Evolutionary conservation across 2,797 vertebrate genomes (phyloP).

Genomic region (Oreochromis mossambicus): DNA sequence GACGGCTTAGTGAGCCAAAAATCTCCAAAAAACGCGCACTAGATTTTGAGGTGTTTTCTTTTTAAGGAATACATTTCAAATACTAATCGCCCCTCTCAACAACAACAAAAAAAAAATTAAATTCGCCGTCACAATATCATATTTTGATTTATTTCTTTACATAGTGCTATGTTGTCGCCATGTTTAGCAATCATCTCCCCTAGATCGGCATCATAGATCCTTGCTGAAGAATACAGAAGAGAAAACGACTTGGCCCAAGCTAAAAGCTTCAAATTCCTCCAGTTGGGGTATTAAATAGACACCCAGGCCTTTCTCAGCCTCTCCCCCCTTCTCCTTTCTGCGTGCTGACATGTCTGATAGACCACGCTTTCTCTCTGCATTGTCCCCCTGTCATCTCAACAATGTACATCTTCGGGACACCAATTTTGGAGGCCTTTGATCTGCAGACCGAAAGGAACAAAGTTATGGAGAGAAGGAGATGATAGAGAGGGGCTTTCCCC

Average conservation of each 20-base stretch:
- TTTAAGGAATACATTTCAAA: neutral
- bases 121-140: neutral
- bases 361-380: conserved; percentile 82
- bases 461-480: conserved; percentile 77
- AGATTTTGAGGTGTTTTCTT: neutral
- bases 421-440: conserved; percentile 87
- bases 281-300: conserved; percentile 67
- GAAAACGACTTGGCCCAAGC: conserved; percentile 28
- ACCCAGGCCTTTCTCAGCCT: conserved; percentile 56
- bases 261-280: conserved; percentile 61
- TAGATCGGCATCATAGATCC: conserved; percentile 13
- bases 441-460: conserved; percentile 87
- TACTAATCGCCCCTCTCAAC: neutral
- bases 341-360: conserved; percentile 85
- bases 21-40: neutral
- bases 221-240: conserved; percentile 1
- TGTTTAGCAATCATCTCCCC: conserved; percentile 17
- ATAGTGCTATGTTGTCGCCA: neutral
- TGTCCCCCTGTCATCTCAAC: conserved; percentile 87
- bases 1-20: neutral
- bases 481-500: conserved; percentile 42
- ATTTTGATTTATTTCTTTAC: neutral
- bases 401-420: conserved; percentile 86
- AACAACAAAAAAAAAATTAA: neutral
- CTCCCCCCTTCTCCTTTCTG: conserved; percentile 73